Evolutionary conservation across 2,888 invertebrate genomes (phyloP).

Genomic region (Vanessa cardui): DNA sequence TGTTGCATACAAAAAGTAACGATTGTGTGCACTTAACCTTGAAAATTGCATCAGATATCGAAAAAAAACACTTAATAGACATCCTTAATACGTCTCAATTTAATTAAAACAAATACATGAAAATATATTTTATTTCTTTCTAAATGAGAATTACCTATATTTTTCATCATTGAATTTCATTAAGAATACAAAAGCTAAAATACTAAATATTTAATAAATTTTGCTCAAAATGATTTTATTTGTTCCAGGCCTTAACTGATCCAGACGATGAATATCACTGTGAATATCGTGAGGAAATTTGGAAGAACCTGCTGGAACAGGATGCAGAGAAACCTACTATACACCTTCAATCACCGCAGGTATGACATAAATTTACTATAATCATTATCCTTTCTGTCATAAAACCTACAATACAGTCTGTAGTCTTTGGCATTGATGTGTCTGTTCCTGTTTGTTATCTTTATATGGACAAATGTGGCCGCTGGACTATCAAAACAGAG

Average conservation of each 20-base stretch:
- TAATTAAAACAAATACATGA: no score
- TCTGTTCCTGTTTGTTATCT: no score
- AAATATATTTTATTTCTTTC: no score
- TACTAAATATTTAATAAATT: not conserved
- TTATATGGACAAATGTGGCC: no score
- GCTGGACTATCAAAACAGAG: no score
- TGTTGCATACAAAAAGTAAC: not conserved
- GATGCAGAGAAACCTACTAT: constrained; percentile 70
- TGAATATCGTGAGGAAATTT: constrained; percentile 74
- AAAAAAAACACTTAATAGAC: not conserved
- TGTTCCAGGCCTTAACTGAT: constrained; percentile 60
- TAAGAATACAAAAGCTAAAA: no score
- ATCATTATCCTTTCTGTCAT: not conserved
- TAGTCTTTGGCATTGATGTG: no score
- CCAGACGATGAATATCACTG: constrained; percentile 69
- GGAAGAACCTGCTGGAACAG: constrained; percentile 70
- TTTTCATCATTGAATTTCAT: no score
- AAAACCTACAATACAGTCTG: no score
- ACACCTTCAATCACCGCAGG: constrained; percentile 78
- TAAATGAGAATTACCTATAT: no score
- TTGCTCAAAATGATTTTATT: not conserved
- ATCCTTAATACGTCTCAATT: no score
- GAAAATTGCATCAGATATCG: not conserved
- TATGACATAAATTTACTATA: constrained; percentile 41
- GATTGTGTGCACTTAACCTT: constrained; percentile 27